Evolutionary conservation across 1,140 invertebrate genomes (phyloP).

Genomic region (Plutomurus gul): DNA sequence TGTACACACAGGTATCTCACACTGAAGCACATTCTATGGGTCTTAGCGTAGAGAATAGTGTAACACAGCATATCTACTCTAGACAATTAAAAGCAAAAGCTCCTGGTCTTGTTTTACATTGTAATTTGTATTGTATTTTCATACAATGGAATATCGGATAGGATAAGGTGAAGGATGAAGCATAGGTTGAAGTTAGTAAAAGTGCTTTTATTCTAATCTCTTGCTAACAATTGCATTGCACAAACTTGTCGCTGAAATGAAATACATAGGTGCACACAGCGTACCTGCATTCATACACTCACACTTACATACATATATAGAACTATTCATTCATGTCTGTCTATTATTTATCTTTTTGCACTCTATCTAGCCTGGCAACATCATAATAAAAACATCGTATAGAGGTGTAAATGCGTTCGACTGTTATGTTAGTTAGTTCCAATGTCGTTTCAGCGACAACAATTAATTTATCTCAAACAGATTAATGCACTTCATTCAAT

Average conservation of each 20-base stretch:
- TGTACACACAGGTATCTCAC: neutral
- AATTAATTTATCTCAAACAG: too few relatives aligned
- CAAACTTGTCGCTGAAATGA: neutral
- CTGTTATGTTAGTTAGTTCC: too few relatives aligned
- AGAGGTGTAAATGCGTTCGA: too few relatives aligned
- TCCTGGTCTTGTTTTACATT: conserved; percentile 29
- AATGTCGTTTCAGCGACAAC: too few relatives aligned
- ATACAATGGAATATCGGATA: conserved; percentile 29
- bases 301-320: too few relatives aligned
- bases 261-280: neutral
- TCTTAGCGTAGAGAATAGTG: neutral
- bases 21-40: neutral
- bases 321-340: too few relatives aligned
- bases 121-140: conserved; percentile 30
- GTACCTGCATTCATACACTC: conserved; percentile 4
- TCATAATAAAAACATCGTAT: too few relatives aligned
- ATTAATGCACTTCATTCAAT: too few relatives aligned
- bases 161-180: conserved; percentile 26
- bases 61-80: neutral
- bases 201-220: conserved; percentile 27
- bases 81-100: conserved; percentile 29
- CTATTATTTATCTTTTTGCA: too few relatives aligned
- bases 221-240: conserved; percentile 15
- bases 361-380: too few relatives aligned
- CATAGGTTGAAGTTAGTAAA: conserved; percentile 26